Percentiles rank a stretch among this genome's conserved stretches.
Evolutionary conservation across 2,888 invertebrate genomes (phyloP).

Genomic region (Tortrix viridana): DNA sequence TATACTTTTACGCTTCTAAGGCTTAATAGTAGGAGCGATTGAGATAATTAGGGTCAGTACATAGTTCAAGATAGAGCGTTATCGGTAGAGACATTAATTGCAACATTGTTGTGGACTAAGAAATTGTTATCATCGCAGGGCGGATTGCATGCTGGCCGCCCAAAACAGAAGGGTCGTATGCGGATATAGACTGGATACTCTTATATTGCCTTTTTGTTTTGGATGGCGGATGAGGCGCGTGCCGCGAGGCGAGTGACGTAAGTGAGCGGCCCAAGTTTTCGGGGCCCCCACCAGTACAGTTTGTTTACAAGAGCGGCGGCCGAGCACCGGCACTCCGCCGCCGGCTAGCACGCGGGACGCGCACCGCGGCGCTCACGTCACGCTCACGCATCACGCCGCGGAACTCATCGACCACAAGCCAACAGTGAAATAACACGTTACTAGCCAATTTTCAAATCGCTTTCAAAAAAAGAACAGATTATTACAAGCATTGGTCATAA

Average conservation of each 20-base stretch:
- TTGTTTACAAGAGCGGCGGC: conserved; percentile 79
- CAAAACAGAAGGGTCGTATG: too few relatives aligned
- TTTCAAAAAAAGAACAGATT: conserved; percentile 8
- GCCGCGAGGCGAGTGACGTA: conserved; percentile 68
- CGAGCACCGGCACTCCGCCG: conserved; percentile 76
- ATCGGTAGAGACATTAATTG: conserved; percentile 19
- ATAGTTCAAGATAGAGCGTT: conserved; percentile 22
- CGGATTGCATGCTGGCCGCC: conserved; percentile 40
- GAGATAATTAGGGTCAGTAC: conserved; percentile 17
- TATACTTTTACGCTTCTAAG: background rate
- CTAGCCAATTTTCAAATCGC: conserved; percentile 37
- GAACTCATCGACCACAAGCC: conserved; percentile 48
- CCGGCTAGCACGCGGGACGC: conserved; percentile 73
- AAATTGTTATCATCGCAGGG: conserved; percentile 37
- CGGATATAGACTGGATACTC: too few relatives aligned
- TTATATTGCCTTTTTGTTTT: too few relatives aligned
- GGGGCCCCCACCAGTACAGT: conserved; percentile 80
- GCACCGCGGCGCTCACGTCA: conserved; percentile 48
- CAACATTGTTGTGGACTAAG: conserved; percentile 17
- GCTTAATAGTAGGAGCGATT: background rate
- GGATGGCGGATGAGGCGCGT: conserved; percentile 43
- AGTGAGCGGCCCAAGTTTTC: conserved; percentile 80
- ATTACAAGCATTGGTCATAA: conserved; percentile 45
- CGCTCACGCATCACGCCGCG: conserved; percentile 35
- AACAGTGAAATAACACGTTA: conserved; percentile 45